phyloP scores from a whole-genome alignment of 2,797 vertebrate species.

The Pangasius djambal region DNA sequence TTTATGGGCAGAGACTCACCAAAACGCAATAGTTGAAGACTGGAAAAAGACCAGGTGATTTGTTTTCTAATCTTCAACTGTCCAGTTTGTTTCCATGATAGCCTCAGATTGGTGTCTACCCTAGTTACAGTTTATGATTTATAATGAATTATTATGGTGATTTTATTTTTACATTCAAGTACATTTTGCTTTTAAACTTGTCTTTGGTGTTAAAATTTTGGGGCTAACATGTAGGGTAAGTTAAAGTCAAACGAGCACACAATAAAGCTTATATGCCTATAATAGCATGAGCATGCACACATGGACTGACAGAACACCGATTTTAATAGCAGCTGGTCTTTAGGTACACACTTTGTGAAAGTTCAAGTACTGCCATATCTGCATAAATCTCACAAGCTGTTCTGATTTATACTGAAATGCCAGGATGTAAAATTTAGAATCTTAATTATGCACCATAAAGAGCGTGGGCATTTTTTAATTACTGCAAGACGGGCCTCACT shows the following conservation, averaged over 20 bases:
- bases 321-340: conserved; percentile 2
- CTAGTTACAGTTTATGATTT: not conserved
- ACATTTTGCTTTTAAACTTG: not conserved
- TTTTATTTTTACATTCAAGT: not conserved
- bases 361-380: conserved; percentile 2
- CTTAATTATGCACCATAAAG: not conserved
- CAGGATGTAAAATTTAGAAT: not conserved
- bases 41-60: too few relatives aligned
- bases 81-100: too few relatives aligned
- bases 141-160: not conserved
- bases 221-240: not conserved
- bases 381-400: conserved; percentile 51
- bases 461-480: conserved; percentile 15
- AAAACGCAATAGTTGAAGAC: too few relatives aligned
- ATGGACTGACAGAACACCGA: not conserved
- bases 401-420: conserved; percentile 36
- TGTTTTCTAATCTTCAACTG: too few relatives aligned
- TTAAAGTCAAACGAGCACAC: conserved; percentile 10
- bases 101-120: too few relatives aligned
- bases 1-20: too few relatives aligned
- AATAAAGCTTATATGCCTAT: not conserved
- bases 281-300: conserved; percentile 19
- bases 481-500: not conserved
- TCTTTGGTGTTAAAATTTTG: not conserved
- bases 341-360: conserved; percentile 9